phyloP scores from a whole-genome alignment of 2,113 vertebrate genomes.

The Epinephelus fuscoguttatus region DNA sequence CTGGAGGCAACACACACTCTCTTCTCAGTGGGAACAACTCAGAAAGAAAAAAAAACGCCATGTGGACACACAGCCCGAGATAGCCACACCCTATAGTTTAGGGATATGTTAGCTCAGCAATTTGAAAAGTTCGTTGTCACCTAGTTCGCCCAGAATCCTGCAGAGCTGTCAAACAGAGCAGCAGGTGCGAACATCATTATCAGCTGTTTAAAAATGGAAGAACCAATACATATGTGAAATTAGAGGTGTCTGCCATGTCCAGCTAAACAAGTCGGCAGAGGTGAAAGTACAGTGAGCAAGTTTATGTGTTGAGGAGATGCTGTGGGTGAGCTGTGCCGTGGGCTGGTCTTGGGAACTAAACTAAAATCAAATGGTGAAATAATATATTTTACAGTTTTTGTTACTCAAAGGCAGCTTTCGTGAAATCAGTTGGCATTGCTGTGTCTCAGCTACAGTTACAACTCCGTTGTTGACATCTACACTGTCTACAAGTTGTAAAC shows the following conservation, averaged over 20 bases:
- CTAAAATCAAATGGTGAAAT: background rate
- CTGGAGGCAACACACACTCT: too few species aligned
- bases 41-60: too few species aligned
- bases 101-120: background rate
- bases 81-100: background rate
- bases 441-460: background rate
- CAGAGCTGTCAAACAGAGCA: background rate
- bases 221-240: background rate
- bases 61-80: background rate
- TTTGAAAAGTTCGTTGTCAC: background rate
- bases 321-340: too few species aligned
- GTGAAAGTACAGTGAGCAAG: background rate
- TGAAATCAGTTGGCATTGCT: background rate
- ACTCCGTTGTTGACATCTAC: background rate
- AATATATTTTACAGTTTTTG: background rate
- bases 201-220: background rate
- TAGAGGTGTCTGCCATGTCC: background rate
- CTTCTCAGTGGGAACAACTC: too few species aligned
- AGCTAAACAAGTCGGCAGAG: background rate
- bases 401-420: background rate
- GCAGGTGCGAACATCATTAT: background rate
- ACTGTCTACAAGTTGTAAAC: background rate
- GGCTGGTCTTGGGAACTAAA: background rate
- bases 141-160: background rate
- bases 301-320: too few species aligned